Evolutionary conservation across 2,113 vertebrate genomes (phyloP).

Genomic region (Cottus gobio): DNA sequence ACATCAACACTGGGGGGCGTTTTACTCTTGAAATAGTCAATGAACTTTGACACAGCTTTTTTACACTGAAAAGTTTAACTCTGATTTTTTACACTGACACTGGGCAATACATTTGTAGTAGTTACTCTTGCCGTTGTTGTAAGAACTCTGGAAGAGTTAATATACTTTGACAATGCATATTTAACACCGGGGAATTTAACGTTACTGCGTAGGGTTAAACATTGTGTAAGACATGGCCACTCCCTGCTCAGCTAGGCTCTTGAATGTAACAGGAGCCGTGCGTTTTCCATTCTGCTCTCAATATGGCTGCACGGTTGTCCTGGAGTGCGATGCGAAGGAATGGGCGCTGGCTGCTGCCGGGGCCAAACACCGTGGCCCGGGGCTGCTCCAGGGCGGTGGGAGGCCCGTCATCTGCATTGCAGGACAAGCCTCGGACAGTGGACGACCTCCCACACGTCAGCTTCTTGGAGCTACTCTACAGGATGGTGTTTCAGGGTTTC

Average conservation of each 20-base stretch:
- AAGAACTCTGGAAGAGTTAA: no score
- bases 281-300: background rate
- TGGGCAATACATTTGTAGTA: no score
- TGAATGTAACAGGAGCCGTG: conserved; percentile 26
- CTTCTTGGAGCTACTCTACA: conserved; percentile 66
- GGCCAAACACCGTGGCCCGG: background rate
- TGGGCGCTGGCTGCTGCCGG: background rate
- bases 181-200: no score
- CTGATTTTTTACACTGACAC: no score
- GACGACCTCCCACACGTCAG: conserved; percentile 72
- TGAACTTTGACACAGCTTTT: no score
- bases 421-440: conserved; percentile 51
- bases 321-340: conserved; percentile 3
- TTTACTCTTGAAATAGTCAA: no score
- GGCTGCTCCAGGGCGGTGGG: conserved; percentile 3
- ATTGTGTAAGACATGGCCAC: conserved; percentile 15
- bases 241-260: conserved; percentile 40
- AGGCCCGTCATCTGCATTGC: conserved; percentile 25
- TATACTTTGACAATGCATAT: no score
- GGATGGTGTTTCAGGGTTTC: conserved; percentile 75
- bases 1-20: no score
- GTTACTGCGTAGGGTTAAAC: conserved; percentile 77
- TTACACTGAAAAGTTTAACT: no score
- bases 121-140: no score
- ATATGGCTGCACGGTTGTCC: conserved; percentile 64